Conservation (phyloP, 2,888 invertebrate genomes). For the Galerucella calmariensis region DNA sequence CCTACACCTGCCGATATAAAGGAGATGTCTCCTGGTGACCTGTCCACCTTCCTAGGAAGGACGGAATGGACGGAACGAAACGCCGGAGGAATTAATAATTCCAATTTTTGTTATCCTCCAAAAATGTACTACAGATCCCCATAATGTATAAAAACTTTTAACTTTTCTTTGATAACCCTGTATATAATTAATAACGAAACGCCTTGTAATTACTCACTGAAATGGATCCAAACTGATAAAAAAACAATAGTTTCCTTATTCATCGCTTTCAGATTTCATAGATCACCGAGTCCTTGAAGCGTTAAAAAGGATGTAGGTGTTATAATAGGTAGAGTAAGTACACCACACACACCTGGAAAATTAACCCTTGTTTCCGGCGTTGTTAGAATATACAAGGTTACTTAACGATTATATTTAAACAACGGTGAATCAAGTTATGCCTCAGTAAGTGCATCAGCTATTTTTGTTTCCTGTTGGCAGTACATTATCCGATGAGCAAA, state of each 20-base stretch:
- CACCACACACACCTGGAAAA: conserved; percentile 13
- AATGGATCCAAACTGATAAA: neutral
- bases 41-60: no score
- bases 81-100: no score
- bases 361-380: conserved; percentile 18
- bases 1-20: no score
- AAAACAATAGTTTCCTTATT: conserved; percentile 3
- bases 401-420: conserved; percentile 5
- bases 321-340: conserved; percentile 6
- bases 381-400: neutral
- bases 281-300: conserved; percentile 9
- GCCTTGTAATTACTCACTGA: neutral
- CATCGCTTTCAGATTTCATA: conserved; percentile 2
- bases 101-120: no score
- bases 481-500: neutral
- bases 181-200: conserved; percentile 1
- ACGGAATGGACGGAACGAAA: no score
- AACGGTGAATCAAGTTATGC: conserved; percentile 8
- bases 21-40: no score
- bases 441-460: conserved; percentile 12
- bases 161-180: neutral
- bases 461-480: neutral
- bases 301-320: conserved; percentile 11
- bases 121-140: no score
- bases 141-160: no score